Base-by-base conservation (phyloP, 2,888 invertebrate species). In the Sussaba pulchella region DNA sequence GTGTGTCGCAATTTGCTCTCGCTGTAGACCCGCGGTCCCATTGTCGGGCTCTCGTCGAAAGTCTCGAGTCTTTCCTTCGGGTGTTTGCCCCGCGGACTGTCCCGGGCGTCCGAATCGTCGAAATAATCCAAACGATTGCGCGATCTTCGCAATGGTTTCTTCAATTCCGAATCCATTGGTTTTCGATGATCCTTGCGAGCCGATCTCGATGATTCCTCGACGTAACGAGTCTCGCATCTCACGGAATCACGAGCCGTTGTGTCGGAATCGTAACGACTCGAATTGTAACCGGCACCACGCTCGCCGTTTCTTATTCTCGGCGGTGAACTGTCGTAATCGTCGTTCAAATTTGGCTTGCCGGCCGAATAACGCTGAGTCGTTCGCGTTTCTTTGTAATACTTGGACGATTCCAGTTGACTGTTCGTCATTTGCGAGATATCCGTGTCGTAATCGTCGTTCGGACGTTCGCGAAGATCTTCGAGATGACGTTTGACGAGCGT, bases 1-100 rank as follows among this genome's bases (percentile, higher is more conserved):
- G 70, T 90, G 88, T 91, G 94, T 91, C 85, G 91, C 87, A 84
- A 91, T 90, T 91, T 91, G 57, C 86, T 85, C 54, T 91, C 89
- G 78, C 90, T 90, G 71, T 87, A 88, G n/a, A 85, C 81, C 2
- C 89, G 87, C 0, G 89, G 87, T 26, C 88, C 86, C 39, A 86
- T 86, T 26, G 88, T 86, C 2, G 91, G 90, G 21, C 85, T 85
- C 76, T 90, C 90, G 75, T 89, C 86, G 63, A 90, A 90, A 0
- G 88, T 87, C 19, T 89, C 89, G 39, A 89, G 47, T 6, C 88
- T 74, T 2, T 84, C 84, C 39, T 87, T 86, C 36, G 70, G 14
- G 1, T 45, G 61, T 26, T 74, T 74, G 1, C 84, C 87, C 0
- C 89, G 84, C 0, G 88, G 87, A 66, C 89, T 89, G 2, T 90